phyloP scores from a whole-genome alignment of 2,113 vertebrate species.

The Bungarus multicinctus region DNA sequence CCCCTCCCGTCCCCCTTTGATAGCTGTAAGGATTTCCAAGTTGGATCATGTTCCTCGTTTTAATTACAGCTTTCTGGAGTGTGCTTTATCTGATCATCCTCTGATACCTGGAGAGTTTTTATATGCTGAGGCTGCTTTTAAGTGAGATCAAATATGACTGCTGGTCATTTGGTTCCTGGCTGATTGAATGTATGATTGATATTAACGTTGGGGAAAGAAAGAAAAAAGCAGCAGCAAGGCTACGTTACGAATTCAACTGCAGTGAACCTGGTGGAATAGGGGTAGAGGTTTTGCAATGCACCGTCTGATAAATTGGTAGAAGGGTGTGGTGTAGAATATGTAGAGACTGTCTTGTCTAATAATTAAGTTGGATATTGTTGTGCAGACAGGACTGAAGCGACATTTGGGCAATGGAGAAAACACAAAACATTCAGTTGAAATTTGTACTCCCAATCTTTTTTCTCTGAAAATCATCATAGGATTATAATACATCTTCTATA shows the following conservation, averaged over 20 bases:
- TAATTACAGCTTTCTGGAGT: slow-evolving; percentile 18
- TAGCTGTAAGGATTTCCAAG: slow-evolving; percentile 9
- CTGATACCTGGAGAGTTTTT: background rate
- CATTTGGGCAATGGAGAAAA: background rate
- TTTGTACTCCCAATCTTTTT: too few species aligned
- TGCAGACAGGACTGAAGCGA: background rate
- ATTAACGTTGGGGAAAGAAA: background rate
- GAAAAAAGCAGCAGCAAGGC: background rate
- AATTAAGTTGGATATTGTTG: background rate
- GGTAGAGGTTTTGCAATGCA: background rate
- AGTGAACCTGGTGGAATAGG: background rate
- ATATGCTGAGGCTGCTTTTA: background rate
- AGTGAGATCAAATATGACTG: slow-evolving; percentile 13
- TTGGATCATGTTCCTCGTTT: slow-evolving; percentile 24
- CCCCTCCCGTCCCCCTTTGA: background rate
- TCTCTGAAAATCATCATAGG: background rate
- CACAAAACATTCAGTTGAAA: background rate
- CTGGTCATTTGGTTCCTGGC: background rate
- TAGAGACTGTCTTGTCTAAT: background rate
- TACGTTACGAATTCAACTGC: background rate
- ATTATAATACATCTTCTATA: background rate
- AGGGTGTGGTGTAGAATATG: background rate
- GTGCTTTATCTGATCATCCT: background rate
- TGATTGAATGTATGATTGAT: background rate
- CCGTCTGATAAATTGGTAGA: background rate